Base-by-base conservation (phyloP, 1,140 invertebrate species). In the Anthonomus grandis region DNA sequence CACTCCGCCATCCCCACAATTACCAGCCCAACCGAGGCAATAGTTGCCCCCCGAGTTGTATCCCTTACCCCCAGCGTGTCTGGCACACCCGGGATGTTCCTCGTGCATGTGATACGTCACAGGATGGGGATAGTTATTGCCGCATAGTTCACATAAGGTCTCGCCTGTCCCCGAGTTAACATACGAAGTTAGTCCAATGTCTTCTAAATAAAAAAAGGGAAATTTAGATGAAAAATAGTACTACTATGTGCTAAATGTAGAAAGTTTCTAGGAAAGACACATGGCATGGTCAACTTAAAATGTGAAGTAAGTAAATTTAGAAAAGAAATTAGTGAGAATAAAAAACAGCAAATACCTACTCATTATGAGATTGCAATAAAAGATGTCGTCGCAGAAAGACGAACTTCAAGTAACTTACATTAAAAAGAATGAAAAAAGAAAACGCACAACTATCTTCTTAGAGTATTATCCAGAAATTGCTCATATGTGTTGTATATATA, bases 21-120 rank as follows among this genome's bases (percentile, higher is more conserved):
- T 89, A 12, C 90, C 91, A 0, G 89, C 86, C 89, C 90, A 92
- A 1, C 90, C 91, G 10, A 86, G 83, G 70, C 89, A 91, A 70
- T 88, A 93, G 66, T 85, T 88, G 8, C 91, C 91, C 27, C 83
- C 83, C 53, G 84, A 88, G 69, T 93, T 93, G 72, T 94, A 95
- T 1, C 92, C 92, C 71, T 91, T 91, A 2, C 90, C 87, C 9
- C 84, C 84, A n/a, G 91, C 86, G 57, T 89, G 83, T 65, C 83
- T 83, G 0, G 91, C 91, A 74, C 95, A 97, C 1, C 95, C 95
- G 2, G 89, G 88, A 79, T 97, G 95, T 34, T 83, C 75, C 63
- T 86, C 83, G 39, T 88, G 80, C 91, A 98, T 95, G 72, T 98
- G 95, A 62, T 91, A 90, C 0, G 91, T 95, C 0, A 97, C 81